Evolutionary conservation across 2,797 vertebrate species (phyloP).

Genomic region (Mormyrops attenuatus): DNA sequence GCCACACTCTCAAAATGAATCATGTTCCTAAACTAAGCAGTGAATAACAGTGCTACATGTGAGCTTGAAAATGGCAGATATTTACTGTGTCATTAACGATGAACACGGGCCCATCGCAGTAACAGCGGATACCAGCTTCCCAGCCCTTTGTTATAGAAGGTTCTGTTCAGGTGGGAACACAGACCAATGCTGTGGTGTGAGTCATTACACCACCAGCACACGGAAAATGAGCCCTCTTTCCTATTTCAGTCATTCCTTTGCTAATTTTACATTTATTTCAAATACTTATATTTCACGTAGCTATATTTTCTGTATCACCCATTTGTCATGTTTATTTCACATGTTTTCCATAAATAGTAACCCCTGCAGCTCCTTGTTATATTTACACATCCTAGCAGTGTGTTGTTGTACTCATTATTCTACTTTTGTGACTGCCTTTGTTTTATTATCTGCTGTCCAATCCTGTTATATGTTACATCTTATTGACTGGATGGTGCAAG

Average conservation of each 20-base stretch:
- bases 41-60: not conserved
- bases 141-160: not conserved
- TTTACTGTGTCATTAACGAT: not conserved
- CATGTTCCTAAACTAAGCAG: not conserved
- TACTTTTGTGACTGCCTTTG: not conserved
- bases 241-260: not conserved
- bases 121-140: not conserved
- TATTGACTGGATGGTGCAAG: not conserved
- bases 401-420: not conserved
- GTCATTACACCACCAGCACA: not conserved
- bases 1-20: not conserved
- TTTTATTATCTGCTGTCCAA: not conserved
- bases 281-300: not conserved
- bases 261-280: not conserved
- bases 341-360: not conserved
- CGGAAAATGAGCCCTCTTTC: not conserved
- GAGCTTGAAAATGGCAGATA: not conserved
- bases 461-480: not conserved
- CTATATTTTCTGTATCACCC: not conserved
- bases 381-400: not conserved
- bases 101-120: not conserved
- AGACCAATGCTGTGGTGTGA: not conserved
- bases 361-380: not conserved
- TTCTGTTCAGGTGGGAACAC: not conserved
- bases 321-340: not conserved